Base-by-base conservation (phyloP, 2,113 vertebrate species). In the Tonatia bakeri region DNA sequence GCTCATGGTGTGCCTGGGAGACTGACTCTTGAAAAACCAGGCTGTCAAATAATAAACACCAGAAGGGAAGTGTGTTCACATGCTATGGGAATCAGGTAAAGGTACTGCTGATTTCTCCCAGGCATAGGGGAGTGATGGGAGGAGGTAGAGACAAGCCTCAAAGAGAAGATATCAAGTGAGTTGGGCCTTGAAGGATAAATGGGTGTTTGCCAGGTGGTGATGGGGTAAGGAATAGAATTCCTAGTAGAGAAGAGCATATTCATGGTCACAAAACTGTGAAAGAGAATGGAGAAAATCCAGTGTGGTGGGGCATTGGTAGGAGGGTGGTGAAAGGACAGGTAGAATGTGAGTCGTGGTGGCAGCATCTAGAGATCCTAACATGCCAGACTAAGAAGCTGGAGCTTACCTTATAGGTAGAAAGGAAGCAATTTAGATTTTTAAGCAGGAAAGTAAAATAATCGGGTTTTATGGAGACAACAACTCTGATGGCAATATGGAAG, bases 381-480 rank as follows among this genome's bases (percentile, higher is more conserved):
- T 33, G 14, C 33, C 20, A 47, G 36, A 36, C 28, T 56, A 54
- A 73, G 47, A 91, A 89, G 31, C 1, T 22, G 20, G 36, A 47
- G 26, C 33, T 87, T 73, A 75, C 31, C 19, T 85, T 38, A 52
- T 15, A 61, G 24, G 15, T n/a, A 16, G 64, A 85, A 92, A 52
- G 38, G 24, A 93, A 75, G 47, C 22, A 82, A 22, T 45, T 80
- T 70, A 50, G 36, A 50, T 33, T 86, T 91, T 92, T 69, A 91
- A 96, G 31, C 33, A 90, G 43, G 80, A 85, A 84, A 86, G 8
- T 84, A 84, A 91, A 84, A 96, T 82, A 69, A 86, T 91, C 54
- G 47, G 20, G 61, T 73, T 90, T 61, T n/a, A 47, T 28, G 15
- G 24, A 79, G 47, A 50, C 31, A 92, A 85, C 73, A 83, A 80